Base-by-base conservation (phyloP, 1,140 invertebrate genomes). In the Bradysia coprophila region DNA sequence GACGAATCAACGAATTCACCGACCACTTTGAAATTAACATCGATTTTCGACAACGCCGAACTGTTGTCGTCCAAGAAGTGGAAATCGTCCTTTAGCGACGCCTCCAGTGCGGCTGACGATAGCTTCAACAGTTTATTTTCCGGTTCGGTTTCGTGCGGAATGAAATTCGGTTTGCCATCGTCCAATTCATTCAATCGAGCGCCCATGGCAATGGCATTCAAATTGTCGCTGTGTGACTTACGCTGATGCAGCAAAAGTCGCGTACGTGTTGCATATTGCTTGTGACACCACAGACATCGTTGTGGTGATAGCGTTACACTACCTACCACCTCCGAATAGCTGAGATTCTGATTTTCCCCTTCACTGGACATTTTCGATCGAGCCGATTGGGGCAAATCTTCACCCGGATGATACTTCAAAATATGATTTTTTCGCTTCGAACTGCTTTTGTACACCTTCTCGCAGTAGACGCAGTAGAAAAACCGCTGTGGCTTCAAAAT, bases 401-500 rank as follows among this genome's bases (percentile, higher is more conserved):
- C 66, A 18, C 82, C 83, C 2, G 85, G 85, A 69, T 90, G 85
- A 58, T 80, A 80, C 61, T 88, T 87, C 48, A 86, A 60, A 45
- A 88, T 87, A 55, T 90, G 85, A 11, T 75, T 71, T 62, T 89
- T 90, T 39, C 84, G 64, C 55, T 88, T 88, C 2, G 80, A 81
- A 54, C 80, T 86, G 45, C 81, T 86, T 61, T 86, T 86, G 56
- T 89, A 90, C 33, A 83, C 73, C 66, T 87, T 87, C 42, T 85
- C 79, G 57, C 85, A 90, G 55, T 88, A 84, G 51, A 82, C 78
- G 58, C 85, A 90, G 60, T 75, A 85, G 61, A 84, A 90, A 59
- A 85, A 79, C 33, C 75, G 67, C 10, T 78, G 81, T n/a, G 79
- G 75, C 51, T 80, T 71, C 16, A 85, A 59, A 48, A 90, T 87